Base-by-base conservation (phyloP, 1,140 invertebrate genomes). In the Alviniconcha marisindica region DNA sequence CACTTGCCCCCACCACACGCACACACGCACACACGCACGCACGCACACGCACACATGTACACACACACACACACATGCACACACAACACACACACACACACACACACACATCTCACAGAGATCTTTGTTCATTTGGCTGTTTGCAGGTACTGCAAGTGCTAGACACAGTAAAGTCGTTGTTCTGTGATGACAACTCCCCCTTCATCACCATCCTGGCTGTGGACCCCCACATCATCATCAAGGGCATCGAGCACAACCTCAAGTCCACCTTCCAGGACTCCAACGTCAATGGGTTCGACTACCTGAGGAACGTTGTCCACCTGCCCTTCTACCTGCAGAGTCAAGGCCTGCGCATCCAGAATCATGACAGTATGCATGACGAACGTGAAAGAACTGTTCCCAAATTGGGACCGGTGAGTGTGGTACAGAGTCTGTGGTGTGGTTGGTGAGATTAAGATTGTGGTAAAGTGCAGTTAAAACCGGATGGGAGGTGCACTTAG, bases 251-350 rank as follows among this genome's bases (percentile, higher is more conserved):
- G 94, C 95, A 97, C 54, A 98, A 98, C 92, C 97, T 97, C 87
- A 94, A 96, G 56, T 94, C 87, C 5, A 85, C 88, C 18, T 92
- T 93, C 66, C 89, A 91, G 15, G 93, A 94, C 84, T 90, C 93
- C 82, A 95, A 92, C 93, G 98, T 98, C 95, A 97, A 87, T 96
- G 97, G 94, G 1, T 97, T 98, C 94, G 98, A 98, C 93, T 99
- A 99, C 91, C 93, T 99, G 48, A 95, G 97, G 40, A 99, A 99
- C 92, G 96, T 99, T 94, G 97, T 99, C 1, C 98, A 99, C 91
- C 94, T 99, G 84, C 99, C 98, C 0, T 99, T 99, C 93, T 99
- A 98, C 93, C 94, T 99, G 24, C 98, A 99, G 94, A 99, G 99
- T 93, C 98, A 98, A 28, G 98, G 97, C 12, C 92, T 99, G 71